Evolutionary conservation across 2,888 invertebrate genomes (phyloP), one percentile per base, ranked within the genome.

Genomic region (Cerceris ruficornis): DNA sequence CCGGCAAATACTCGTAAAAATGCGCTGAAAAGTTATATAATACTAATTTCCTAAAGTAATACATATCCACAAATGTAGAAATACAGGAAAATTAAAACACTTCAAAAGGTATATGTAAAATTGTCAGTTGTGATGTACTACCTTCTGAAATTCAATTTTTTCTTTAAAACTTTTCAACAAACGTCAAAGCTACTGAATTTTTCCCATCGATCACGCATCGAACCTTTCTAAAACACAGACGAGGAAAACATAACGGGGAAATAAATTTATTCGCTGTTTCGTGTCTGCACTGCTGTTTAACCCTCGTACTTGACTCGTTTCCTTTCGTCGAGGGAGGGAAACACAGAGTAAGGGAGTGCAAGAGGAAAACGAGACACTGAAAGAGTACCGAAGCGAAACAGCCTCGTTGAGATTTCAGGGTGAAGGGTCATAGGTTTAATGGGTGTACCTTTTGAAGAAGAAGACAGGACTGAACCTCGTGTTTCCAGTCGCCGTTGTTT

Each of bases 391-490:
- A n/a, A 71, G 62, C 59, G 77, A 77, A 71, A 72, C 68, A 77
- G 64, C 72, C 59, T 57, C 77, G 77, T 68, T 57, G 78, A 72
- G 72, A 77, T 78, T 72, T 69, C 68, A 77, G 65, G 57, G 57
- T 68, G 67, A 46, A 78, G 73, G 46, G 41, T 55, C 58, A 55
- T 55, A 60, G 58, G 61, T 55, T 58, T 73, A 74, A 79, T 69
- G 66, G 79, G 42, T 43, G 46, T 59, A 14, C 43, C 52, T 52
- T 78, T 64, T 57, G 15, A 58, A 41, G 28, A 42, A 13, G 9
- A 43, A 49, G 61, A 62, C 50, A 42, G 54, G 17, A 61, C 61
- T 69, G 65, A 57, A 57, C 28, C 60, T 64, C 71, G 43, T 54
- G 46, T 62, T 49, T 15, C 14, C 39, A 15, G 50, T 13, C 46